Evolutionary conservation across 2,113 vertebrate species (phyloP).

Genomic region (Seriola rivoliana): DNA sequence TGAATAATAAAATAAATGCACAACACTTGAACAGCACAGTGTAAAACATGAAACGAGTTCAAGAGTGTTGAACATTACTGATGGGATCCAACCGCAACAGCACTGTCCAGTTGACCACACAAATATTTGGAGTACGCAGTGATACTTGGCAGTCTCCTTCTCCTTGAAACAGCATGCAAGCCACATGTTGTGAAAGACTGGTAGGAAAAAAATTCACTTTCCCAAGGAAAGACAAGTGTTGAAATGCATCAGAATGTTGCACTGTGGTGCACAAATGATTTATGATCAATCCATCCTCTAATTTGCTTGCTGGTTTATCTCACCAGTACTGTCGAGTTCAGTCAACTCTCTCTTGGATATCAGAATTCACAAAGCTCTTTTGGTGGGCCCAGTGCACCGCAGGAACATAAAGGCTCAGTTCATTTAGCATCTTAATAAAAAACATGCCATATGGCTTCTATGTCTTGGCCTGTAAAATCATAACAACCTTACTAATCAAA

Average conservation of each 20-base stretch:
- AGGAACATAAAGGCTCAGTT: constrained; percentile 74
- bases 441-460: constrained; percentile 72
- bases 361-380: constrained; percentile 68
- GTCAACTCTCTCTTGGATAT: constrained; percentile 54
- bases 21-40: constrained; percentile 46
- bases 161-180: constrained; percentile 73
- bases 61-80: constrained; percentile 75
- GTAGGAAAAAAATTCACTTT: constrained; percentile 57
- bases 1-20: constrained; percentile 36
- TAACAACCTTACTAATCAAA: constrained; percentile 77
- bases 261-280: constrained; percentile 67
- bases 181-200: constrained; percentile 79
- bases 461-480: constrained; percentile 72
- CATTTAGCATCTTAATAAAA: constrained; percentile 80
- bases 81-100: constrained; percentile 73
- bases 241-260: constrained; percentile 72
- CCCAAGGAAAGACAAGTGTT: constrained; percentile 77
- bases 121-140: constrained; percentile 83
- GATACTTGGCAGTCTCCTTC: constrained; percentile 76
- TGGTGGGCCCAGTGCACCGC: constrained; percentile 69
- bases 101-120: constrained; percentile 79
- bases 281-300: constrained; percentile 58
- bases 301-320: constrained; percentile 62
- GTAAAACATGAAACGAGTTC: constrained; percentile 64
- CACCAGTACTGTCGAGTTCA: constrained; percentile 47